These are phyloP conservation scores for Brachyistius frenatus DNA, from an alignment of 2,113 vertebrate genomes.

Conservation along the genomic window DNA sequence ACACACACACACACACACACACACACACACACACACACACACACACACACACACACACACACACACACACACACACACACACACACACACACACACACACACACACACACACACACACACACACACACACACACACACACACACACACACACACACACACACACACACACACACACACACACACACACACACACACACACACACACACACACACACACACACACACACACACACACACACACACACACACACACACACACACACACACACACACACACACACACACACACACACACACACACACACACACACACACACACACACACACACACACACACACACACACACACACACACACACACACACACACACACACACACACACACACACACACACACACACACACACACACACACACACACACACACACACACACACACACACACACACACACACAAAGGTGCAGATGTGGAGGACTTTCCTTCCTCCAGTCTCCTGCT, in stretches of 20 bases:
- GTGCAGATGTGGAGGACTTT: background rate
- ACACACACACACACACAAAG: background rate
- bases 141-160: background rate
- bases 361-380: slow-evolving; percentile 4
- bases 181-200: slow-evolving; percentile 9
- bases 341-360: no score
- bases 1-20: background rate
- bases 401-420: no score
- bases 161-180: background rate
- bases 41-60: slow-evolving; percentile 1
- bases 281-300: slow-evolving; percentile 1
- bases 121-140: slow-evolving; percentile 4
- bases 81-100: slow-evolving; percentile 10
- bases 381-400: background rate
- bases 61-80: background rate
- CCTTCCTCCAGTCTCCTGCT: background rate
- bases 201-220: no score
- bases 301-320: background rate
- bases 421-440: background rate
- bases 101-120: no score
- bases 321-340: slow-evolving; percentile 10
- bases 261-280: background rate
- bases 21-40: background rate
- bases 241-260: background rate
- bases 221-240: slow-evolving; percentile 12